Evolutionary conservation across 2,797 vertebrate genomes (phyloP).

Genomic region (Nothura maculosa): DNA sequence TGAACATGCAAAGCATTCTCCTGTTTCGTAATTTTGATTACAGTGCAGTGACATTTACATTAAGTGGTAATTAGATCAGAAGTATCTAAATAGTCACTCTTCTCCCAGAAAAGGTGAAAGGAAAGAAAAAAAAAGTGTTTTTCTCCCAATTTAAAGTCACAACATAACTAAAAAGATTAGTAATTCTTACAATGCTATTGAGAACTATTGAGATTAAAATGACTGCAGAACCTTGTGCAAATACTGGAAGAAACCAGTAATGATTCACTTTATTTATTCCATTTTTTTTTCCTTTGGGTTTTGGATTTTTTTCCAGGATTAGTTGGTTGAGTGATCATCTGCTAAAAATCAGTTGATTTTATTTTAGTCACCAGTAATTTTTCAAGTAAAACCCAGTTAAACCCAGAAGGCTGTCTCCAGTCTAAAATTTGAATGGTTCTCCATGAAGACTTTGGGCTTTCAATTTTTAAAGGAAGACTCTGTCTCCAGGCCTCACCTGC

Average conservation of each 20-base stretch:
- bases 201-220: neutral
- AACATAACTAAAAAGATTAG: neutral
- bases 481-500: neutral
- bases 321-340: neutral
- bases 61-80: neutral
- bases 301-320: neutral
- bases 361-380: neutral
- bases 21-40: neutral
- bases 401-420: neutral
- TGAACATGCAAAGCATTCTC: neutral
- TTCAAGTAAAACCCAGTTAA: neutral
- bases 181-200: neutral
- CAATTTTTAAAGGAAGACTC: neutral
- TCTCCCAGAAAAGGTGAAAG: neutral
- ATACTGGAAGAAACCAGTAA: neutral
- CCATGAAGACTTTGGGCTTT: neutral
- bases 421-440: neutral
- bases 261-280: neutral
- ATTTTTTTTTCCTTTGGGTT: neutral
- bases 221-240: neutral
- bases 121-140: neutral
- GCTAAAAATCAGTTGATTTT: neutral
- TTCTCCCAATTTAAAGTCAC: neutral
- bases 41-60: neutral
- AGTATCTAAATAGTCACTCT: neutral